Base-by-base conservation (phyloP, 1,140 invertebrate genomes). In the Cyrtorhinus lividipennis region DNA sequence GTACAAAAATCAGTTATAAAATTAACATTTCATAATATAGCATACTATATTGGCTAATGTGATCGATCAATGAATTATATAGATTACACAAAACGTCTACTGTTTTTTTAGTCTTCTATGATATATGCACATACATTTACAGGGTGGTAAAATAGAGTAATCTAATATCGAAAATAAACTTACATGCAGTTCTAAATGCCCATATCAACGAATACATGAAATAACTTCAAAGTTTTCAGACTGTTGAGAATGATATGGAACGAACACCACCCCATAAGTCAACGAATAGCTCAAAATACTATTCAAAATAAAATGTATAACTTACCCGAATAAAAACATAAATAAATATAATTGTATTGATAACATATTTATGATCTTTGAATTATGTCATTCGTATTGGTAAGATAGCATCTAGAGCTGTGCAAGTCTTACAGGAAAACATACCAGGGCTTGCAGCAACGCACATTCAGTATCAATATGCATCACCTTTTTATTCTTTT, bases 1-100 rank as follows among this genome's bases (percentile, higher is more conserved):
- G 70, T 71, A 71, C 70, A 71, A 71, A 71, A 71, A 68, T 71
- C 70, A 70, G 69, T 71, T 71, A 71, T 71, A 71, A 71, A 71
- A 71, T 70, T 69, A 69, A 67, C 70, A 67, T 65, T 67, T 69
- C 69, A 69, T 68, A 67, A 67, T 69, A 69, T 69, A 69, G 69
- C 68, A 67, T 69, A 69, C 65, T 67, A 64, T 67, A 67, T 66
- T 69, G 68, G 67, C 68, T 68, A 69, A 69, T 66, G 68, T 69
- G 68, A 66, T 66, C 62, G 68, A 66, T 66, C 62, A 66, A 63
- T 57, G 44, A 63, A 58, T 57, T 64, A 62, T 63, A 62, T 58
- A 64, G 62, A 63, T 66, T 66, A 66, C 65, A 66, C 62, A 66
- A 66, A 62, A 66, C 58, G 62, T 63, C 65, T 66, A 66, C 62